Base-by-base conservation (phyloP, 2,797 vertebrate species). In the Diceros bicornis region DNA sequence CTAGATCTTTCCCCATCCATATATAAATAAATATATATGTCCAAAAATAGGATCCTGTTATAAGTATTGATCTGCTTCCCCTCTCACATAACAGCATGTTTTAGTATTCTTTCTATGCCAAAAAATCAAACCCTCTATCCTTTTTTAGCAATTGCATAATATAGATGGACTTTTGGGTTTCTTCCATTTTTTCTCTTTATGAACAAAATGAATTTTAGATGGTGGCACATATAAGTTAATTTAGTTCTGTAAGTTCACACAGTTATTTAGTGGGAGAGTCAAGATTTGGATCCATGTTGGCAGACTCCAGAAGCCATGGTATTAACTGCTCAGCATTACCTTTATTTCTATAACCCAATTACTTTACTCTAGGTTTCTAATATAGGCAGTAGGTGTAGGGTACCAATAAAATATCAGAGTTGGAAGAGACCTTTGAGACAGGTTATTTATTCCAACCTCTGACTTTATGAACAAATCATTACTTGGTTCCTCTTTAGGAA, bases 291-390 rank as follows among this genome's bases (percentile, higher is more conserved):
- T 37, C n/a, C 64, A 64, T 57, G 7, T 87, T 92, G 57, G 2
- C 27, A 68, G 13, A 92, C n/a, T 83, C 32, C 17, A 79, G 34
- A 90, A 87, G 4, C 16, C 27, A 84, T 44, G 32, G 3, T 82
- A 85, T 94, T 83, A 77, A 94, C 32, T 94, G 14, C 79, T 95
- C 86, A 41, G 3, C 21, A 74, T 41, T 93, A n/a, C 9, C 32
- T 75, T 96, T 71, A 52, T 75, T 91, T 91, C 52, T 21, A 47
- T 41, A 75, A 82, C 16, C 50, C 82, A 87, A 66, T 91, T 96
- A 55, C 7, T 85, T 74, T 91, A 77, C n/a, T 18, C 20, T 69
- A n/a, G 4, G 78, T 85, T 95, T 91, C 23, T 81, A 94, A 41
- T 29, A 12, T 69, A 83, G 34, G 29, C 21, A 50, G 9, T 61